Evolutionary conservation across 2,113 vertebrate genomes (phyloP).

Genomic region (Chionodraco myersi): DNA sequence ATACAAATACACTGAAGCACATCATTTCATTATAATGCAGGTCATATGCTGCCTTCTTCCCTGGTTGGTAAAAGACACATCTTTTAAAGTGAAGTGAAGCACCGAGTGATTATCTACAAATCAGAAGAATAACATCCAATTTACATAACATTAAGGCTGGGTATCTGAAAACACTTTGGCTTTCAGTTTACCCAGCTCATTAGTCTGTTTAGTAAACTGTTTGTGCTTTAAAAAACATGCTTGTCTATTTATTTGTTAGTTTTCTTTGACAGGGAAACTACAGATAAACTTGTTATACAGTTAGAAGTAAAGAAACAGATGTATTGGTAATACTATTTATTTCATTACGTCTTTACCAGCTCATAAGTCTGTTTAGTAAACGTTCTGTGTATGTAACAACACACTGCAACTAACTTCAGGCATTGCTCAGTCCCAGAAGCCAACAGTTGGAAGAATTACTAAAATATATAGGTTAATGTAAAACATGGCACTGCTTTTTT

Average conservation of each 20-base stretch:
- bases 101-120: slow-evolving; percentile 9
- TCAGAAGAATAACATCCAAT: not conserved
- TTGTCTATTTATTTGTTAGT: too few relatives aligned
- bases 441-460: too few relatives aligned
- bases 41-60: not conserved
- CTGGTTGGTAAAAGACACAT: not conserved
- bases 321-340: too few relatives aligned
- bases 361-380: not conserved
- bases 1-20: not conserved
- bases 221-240: too few relatives aligned
- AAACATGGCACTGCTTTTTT: slow-evolving; percentile 8
- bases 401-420: not conserved
- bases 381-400: not conserved
- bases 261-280: too few relatives aligned
- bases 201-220: not conserved
- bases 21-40: not conserved
- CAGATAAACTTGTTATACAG: too few relatives aligned
- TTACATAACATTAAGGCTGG: not conserved
- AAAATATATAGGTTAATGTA: not conserved
- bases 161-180: not conserved
- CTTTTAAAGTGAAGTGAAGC: slow-evolving; percentile 19
- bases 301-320: too few relatives aligned
- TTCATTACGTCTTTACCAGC: too few relatives aligned
- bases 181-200: not conserved
- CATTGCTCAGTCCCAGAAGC: not conserved